Conservation (phyloP, 2,888 invertebrate species). For the Dinocampus coccinellae region DNA sequence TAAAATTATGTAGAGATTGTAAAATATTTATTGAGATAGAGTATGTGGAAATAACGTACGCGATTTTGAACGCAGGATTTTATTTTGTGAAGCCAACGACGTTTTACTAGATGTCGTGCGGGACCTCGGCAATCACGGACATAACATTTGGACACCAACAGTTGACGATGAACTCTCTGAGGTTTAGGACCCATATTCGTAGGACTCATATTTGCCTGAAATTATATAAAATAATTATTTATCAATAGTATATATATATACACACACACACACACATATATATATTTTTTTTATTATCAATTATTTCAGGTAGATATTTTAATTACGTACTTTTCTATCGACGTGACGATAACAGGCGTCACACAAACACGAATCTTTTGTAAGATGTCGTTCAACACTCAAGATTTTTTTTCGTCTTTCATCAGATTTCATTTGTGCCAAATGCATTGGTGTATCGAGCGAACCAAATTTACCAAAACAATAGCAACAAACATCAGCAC, state of each 20-base stretch:
- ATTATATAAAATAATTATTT: neutral
- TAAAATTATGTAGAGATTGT: neutral
- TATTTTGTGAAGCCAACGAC: slow-evolving; percentile 68
- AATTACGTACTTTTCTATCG: slow-evolving; percentile 77
- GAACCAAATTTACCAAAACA: slow-evolving; percentile 90
- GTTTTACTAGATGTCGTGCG: slow-evolving; percentile 66
- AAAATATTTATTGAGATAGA: slow-evolving; percentile 12
- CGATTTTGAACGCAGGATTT: slow-evolving; percentile 62
- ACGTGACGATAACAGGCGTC: slow-evolving; percentile 90
- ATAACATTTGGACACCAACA: slow-evolving; percentile 62
- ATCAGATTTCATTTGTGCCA: slow-evolving; percentile 86
- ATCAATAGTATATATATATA: neutral
- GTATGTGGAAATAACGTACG: slow-evolving; percentile 47
- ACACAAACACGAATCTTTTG: slow-evolving; percentile 87
- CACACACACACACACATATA: no score
- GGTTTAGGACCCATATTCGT: slow-evolving; percentile 64
- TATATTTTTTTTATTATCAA: neutral
- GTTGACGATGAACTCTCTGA: slow-evolving; percentile 63
- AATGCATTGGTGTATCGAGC: slow-evolving; percentile 88
- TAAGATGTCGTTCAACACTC: slow-evolving; percentile 83
- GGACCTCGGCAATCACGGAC: slow-evolving; percentile 65
- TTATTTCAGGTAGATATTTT: no score
- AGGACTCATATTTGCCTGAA: slow-evolving; percentile 65
- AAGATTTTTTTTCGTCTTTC: slow-evolving; percentile 87
- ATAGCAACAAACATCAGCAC: slow-evolving; percentile 88